phyloP scores from a whole-genome alignment of 23 tunicate genomes.

The Clavelina lepadiformis region DNA sequence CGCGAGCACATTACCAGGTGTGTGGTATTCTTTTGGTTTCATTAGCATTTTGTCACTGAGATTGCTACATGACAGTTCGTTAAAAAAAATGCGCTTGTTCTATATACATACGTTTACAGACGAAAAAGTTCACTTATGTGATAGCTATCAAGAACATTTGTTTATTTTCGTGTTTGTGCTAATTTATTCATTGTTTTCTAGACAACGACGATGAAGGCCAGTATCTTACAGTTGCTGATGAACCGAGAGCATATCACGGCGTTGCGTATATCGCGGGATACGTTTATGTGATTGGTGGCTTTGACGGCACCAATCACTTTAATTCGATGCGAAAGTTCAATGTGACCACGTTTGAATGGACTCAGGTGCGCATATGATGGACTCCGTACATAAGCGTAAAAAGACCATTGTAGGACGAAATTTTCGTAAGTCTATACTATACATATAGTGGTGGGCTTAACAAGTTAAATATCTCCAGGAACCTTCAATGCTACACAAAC shows the following conservation, averaged over 20 bases:
- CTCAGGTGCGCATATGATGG: conserved; percentile 49
- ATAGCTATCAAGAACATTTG: too few relatives aligned
- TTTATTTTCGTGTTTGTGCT: too few relatives aligned
- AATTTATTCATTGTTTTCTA: conserved; percentile 1
- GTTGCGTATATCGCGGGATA: conserved; percentile 65
- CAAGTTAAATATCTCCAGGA: conserved; percentile 74
- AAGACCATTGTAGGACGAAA: too few relatives aligned
- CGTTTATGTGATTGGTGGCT: conserved; percentile 92
- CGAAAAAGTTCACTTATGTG: too few relatives aligned
- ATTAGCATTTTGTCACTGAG: too few relatives aligned
- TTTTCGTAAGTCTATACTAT: too few relatives aligned
- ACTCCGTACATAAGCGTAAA: too few relatives aligned
- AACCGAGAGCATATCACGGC: conserved; percentile 90
- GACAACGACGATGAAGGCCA: conserved; percentile 44
- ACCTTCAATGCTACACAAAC: conserved; percentile 75
- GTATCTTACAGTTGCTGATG: conserved; percentile 61
- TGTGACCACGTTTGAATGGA: conserved; percentile 72
- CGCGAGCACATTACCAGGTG: conserved; percentile 80
- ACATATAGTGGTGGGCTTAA: too few relatives aligned
- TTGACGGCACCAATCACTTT: conserved; percentile 85
- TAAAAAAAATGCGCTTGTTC: too few relatives aligned
- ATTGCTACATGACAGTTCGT: too few relatives aligned
- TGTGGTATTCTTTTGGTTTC: too few relatives aligned
- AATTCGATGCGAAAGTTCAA: conserved; percentile 76
- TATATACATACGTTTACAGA: too few relatives aligned